Base-by-base conservation (phyloP, 2,888 invertebrate genomes). In the Hedya salicella region DNA sequence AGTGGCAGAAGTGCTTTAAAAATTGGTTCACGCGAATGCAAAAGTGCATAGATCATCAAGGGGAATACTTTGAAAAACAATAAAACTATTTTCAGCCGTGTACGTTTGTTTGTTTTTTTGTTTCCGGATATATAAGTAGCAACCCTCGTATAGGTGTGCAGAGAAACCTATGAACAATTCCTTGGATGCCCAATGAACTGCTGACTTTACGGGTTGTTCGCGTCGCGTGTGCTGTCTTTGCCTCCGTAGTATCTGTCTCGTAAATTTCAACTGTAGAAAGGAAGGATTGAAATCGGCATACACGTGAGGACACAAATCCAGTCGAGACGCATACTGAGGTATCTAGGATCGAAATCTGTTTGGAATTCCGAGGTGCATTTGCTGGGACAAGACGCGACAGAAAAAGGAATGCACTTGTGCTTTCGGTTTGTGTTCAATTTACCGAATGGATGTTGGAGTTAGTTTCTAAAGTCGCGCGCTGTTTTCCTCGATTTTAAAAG, bases 361-460 rank as follows among this genome's bases (percentile, higher is more conserved):
- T 13, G 49, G 63, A 14, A 49, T 64, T 64, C 50, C 40, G 42
- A 49, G 25, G 4, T 40, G 49, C 49, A 30, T 56, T 54, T 63
- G 56, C 32, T 6, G 42, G 36, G 13, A 13, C 50, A 50, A 32
- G 54, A 36, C 57, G 57, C 16, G 9, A 17, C 50, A 36, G 19
- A 16, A 63, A 49, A 62, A 63, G 16, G 40, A 42, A 48, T 36
- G 40, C 21, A 19, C 21, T 39, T 62, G 17, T 48, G 16, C 56
- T 57, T 42, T 56, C 56, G 56, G 21, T 62, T 40, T 63, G 36
- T 25, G 11, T 36, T 25, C 25, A 36, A 36, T 8, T 36, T 36
- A 36, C 9, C 9, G 36, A 36, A 36, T 11, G 9, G 36, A 36
- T 36, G 6, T 36, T 36, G 36, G 3, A 25, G 25, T 9, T 36